Base-by-base conservation (phyloP, 2,797 vertebrate genomes). In the Parambassis ranga region DNA sequence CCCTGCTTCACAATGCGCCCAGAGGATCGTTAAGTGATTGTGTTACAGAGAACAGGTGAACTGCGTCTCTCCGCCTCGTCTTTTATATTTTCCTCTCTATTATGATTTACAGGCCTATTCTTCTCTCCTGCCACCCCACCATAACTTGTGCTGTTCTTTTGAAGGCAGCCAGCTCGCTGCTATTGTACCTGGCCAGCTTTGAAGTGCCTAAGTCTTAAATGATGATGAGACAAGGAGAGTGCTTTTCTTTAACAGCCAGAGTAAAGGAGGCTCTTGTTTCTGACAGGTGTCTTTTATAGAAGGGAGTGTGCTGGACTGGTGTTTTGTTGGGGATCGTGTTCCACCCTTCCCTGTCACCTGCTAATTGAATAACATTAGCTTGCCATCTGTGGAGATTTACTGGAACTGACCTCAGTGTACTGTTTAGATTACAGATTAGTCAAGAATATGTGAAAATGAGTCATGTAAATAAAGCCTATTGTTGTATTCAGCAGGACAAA, bases 1-100 rank as follows among this genome's bases (percentile, higher is more conserved):
- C 81, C 77, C 75, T 77, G 53, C 70, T 78, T 79, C 52, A 90
- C 90, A 92, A 91, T 89, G 84, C 76, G 82, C 83, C 84, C 71
- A 16, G 73, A 87, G 86, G 87, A 90, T 91, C 87, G 87, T 87
- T 89, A 89, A 88, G 90, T 74, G 87, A 91, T 89, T 94, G 87
- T 92, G 84, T 92, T 94, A 92, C 92, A 83, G 85, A 88, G 82
- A 90, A 89, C 91, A 86, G 92, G 88, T 93, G 92, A 93, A 91
- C 89, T 77, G 66, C 71, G 75, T 81, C 86, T 81, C 86, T 77
- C 73, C 51, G 75, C 83, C 79, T 85, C 75, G 80, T 82, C 85
- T 81, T 87, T 90, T 89, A 79, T 87, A 83, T 87, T 87, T 84
- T 30, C 74, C 80, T 78, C 82, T 82, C 89, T 81, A 89, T 90